Evolutionary conservation across 1,140 invertebrate species (phyloP).

Genomic region (Camponotus floridanus): DNA sequence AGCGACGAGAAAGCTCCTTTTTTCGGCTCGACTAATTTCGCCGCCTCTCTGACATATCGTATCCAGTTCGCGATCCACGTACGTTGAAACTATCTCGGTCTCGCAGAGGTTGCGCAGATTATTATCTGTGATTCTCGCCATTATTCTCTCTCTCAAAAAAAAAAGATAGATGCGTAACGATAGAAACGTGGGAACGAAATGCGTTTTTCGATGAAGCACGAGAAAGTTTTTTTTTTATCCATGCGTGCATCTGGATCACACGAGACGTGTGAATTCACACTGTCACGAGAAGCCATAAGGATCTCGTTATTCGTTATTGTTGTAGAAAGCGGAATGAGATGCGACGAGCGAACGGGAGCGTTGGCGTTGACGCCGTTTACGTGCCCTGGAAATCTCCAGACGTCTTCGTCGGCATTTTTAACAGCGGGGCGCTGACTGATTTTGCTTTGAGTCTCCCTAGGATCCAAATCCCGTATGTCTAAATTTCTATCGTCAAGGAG

Average conservation of each 20-base stretch:
- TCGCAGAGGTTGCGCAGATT: background rate
- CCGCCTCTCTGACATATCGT: background rate
- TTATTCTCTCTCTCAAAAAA: background rate
- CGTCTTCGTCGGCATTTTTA: conserved; percentile 72
- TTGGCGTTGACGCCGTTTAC: conserved; percentile 61
- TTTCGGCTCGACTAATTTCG: conserved; percentile 33
- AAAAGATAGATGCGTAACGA: conserved; percentile 13
- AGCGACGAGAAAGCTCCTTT: conserved; percentile 70
- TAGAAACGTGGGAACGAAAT: conserved; percentile 43
- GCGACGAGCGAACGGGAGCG: conserved; percentile 65
- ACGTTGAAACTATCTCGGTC: background rate
- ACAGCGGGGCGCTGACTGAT: conserved; percentile 49
- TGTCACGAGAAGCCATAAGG: conserved; percentile 61
- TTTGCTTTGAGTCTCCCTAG: conserved; percentile 65
- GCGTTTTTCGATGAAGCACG: conserved; percentile 12
- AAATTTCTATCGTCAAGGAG: conserved; percentile 33
- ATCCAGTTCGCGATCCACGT: background rate
- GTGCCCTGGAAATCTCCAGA: conserved; percentile 72
- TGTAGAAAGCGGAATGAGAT: conserved; percentile 65
- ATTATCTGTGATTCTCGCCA: conserved; percentile 14
- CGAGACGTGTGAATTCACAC: conserved; percentile 45
- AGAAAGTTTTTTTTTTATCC: background rate
- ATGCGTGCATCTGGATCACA: conserved; percentile 47
- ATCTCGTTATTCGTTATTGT: conserved; percentile 73
- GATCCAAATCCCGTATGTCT: background rate